Evolutionary conservation across 64 coral and sea anemone species (phyloP).

Genomic region (Montipora capricornis): DNA sequence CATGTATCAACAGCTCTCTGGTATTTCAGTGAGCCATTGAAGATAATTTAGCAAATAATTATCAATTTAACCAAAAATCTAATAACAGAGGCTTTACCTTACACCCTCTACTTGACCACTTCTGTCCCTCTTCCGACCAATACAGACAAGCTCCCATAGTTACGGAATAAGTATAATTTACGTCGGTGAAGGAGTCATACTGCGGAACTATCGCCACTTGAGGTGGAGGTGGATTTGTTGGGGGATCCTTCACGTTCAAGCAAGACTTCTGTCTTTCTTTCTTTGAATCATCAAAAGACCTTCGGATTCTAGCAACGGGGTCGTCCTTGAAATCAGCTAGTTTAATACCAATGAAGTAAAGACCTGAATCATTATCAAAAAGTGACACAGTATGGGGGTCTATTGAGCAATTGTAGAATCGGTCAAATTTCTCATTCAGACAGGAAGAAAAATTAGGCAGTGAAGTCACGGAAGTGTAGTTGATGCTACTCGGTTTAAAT

Average conservation of each 20-base stretch:
- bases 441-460: slow-evolving; percentile 26
- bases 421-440: too few relatives aligned
- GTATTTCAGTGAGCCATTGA: too few relatives aligned
- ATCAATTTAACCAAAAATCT: too few relatives aligned
- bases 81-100: slow-evolving; percentile 35
- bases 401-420: not conserved
- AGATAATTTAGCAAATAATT: too few relatives aligned
- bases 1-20: too few relatives aligned
- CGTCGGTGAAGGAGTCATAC: slow-evolving; percentile 61
- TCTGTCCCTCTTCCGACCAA: slow-evolving; percentile 62
- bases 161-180: slow-evolving; percentile 69
- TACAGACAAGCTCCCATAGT: slow-evolving; percentile 66
- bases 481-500: slow-evolving; percentile 10
- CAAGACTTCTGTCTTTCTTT: slow-evolving; percentile 74
- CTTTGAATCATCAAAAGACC: slow-evolving; percentile 25
- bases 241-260: slow-evolving; percentile 78
- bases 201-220: slow-evolving; percentile 37
- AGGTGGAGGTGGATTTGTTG: slow-evolving; percentile 73
- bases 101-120: slow-evolving; percentile 80
- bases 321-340: not conserved
- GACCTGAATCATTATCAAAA: slow-evolving; percentile 7
- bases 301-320: not conserved
- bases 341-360: slow-evolving; percentile 24
- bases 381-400: not conserved
- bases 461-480: not conserved